Evolutionary conservation across 2,113 vertebrate genomes (phyloP).

Genomic region (Copsychus sechellarum): DNA sequence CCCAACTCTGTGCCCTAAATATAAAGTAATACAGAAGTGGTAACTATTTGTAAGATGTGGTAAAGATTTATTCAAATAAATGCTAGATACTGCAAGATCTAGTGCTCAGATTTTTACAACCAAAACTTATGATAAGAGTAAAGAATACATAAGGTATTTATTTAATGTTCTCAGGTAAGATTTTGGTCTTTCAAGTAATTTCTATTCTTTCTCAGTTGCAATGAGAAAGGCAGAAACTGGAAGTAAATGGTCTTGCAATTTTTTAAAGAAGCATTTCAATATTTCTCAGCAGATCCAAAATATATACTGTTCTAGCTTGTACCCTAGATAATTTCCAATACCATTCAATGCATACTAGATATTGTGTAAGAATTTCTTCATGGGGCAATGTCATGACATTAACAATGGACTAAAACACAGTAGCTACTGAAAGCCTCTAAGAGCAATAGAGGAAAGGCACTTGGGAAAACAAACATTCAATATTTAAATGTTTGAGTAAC

Average conservation of each 20-base stretch:
- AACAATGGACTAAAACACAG: neutral
- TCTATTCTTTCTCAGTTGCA: neutral
- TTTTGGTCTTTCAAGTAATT: neutral
- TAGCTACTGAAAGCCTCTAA: neutral
- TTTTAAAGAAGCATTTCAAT: neutral
- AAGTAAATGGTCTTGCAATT: neutral
- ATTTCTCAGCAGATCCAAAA: neutral
- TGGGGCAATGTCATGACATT: fast-evolving
- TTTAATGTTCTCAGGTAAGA: neutral
- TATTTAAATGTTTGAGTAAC: neutral
- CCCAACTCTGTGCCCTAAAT: neutral
- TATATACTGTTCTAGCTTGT: neutral
- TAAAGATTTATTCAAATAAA: neutral
- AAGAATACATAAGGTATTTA: neutral
- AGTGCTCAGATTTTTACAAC: neutral
- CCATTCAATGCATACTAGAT: neutral
- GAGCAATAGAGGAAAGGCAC: neutral
- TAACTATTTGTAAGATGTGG: neutral
- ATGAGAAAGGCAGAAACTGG: neutral
- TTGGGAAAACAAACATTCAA: neutral
- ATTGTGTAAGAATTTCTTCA: neutral
- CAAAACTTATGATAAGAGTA: neutral
- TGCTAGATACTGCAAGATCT: neutral
- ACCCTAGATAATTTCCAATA: neutral
- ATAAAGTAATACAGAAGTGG: neutral